Evolutionary conservation across 1,140 invertebrate species (phyloP), one percentile per base, ranked within the genome.

Genomic region (Lithobius niger): DNA sequence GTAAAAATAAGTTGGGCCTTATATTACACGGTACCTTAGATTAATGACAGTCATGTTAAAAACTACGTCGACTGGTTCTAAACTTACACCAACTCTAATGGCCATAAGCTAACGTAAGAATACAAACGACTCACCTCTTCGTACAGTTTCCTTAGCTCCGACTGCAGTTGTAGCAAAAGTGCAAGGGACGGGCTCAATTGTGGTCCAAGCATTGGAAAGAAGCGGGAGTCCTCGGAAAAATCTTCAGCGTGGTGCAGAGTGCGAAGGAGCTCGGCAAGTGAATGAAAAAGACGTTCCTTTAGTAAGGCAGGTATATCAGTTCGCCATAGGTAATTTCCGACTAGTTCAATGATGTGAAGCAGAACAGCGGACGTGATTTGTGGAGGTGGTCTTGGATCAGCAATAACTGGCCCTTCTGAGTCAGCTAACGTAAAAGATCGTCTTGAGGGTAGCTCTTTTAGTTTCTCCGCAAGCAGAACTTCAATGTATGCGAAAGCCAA

Each of bases 241-340:
- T 22, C 62, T 43, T 65, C 63, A 51, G 61, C 64, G 45, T 64
- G 61, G 53, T 66, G 62, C 2, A 67, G 56, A 24, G 69, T 61
- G 6, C 68, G 59, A 19, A 71, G 52, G 2, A 65, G 58, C 61
- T 71, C 67, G 4, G 69, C 67, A 44, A 71, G 49, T 25, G 69
- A 57, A 24, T 69, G 67, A 54, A 71, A 70, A 40, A 71, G 52
- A 27, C 64, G 62, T 56, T 71, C 69, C 54, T 70, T 71, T n/a
- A 71, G 54, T 15, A 69, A 45, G 21, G 66, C 64, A 15, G 69
- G 67, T 16, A 66, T 59, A 31, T 69, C 68, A 10, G 66, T 66
- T 24, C 63, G 63, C 66, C 68, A 68, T 13, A 71, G 43, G 52
- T 69, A 69, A 10, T 62, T 58, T 45, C 64, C 65, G 3, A 69